Evolutionary conservation across 2,113 vertebrate species (phyloP).

Genomic region (Sceloporus undulatus): DNA sequence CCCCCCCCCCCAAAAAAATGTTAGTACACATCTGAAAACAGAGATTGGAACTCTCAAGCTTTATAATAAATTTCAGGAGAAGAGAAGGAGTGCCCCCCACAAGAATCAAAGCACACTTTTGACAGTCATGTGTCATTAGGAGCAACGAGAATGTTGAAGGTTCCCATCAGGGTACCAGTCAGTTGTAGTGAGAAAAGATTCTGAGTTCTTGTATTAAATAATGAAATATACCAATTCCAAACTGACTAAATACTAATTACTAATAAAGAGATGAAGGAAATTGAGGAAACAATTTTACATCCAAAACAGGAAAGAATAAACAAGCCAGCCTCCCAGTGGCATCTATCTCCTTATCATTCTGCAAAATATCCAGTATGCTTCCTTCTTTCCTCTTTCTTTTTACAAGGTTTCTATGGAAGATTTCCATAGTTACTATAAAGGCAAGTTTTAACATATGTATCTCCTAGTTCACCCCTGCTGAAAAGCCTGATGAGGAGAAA

Average conservation of each 20-base stretch:
- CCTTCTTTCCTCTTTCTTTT: neutral
- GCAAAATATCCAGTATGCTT: neutral
- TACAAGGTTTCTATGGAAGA: neutral
- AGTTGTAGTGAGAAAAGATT: neutral
- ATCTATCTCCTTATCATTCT: neutral
- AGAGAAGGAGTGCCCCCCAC: neutral
- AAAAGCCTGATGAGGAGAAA: conserved; percentile 54
- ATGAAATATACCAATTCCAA: neutral
- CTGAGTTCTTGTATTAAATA: neutral
- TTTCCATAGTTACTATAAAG: neutral
- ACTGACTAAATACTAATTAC: neutral
- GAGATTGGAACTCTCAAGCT: neutral
- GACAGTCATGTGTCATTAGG: neutral
- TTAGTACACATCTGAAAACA: too few relatives aligned
- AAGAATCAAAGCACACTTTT: neutral
- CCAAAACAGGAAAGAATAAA: neutral
- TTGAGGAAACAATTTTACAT: neutral
- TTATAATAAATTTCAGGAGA: neutral
- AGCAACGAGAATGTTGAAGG: neutral
- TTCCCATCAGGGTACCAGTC: neutral
- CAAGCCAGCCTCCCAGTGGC: neutral
- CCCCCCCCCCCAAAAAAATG: too few relatives aligned
- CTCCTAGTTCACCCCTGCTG: conserved; percentile 44
- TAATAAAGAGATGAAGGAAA: neutral
- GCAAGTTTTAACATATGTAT: conserved; percentile 42